Percentiles rank a stretch among this genome's conserved stretches.
These are phyloP conservation scores for Cotesia glomerata DNA, from an alignment of 1,140 invertebrate species.

Conservation along the genomic window DNA sequence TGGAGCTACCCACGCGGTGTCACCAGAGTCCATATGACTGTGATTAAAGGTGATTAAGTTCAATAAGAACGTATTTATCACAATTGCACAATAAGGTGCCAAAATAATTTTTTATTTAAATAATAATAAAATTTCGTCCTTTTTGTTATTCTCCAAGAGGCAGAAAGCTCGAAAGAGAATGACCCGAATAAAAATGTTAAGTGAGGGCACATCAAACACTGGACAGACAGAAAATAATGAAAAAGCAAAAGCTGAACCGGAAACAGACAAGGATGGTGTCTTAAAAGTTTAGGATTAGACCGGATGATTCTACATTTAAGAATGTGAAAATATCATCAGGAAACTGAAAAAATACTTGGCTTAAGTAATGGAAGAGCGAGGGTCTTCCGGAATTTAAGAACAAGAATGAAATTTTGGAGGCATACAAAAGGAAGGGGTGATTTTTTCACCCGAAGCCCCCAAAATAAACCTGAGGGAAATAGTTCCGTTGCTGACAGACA, in stretches of 20 bases:
- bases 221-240: neutral
- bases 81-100: slow-evolving; percentile 27
- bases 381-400: slow-evolving; percentile 36
- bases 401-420: slow-evolving; percentile 33
- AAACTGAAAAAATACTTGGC: slow-evolving; percentile 32
- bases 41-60: slow-evolving; percentile 1
- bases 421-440: slow-evolving; percentile 28
- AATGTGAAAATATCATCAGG: slow-evolving; percentile 29
- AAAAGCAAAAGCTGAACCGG: neutral
- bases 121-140: neutral
- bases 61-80: slow-evolving; percentile 24
- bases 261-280: neutral
- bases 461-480: slow-evolving; percentile 30
- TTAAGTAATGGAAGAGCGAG: slow-evolving; percentile 35
- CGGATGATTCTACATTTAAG: slow-evolving; percentile 19
- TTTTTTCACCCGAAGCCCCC: slow-evolving; percentile 29
- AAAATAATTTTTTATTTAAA: slow-evolving; percentile 3
- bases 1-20: slow-evolving; percentile 15
- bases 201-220: neutral
- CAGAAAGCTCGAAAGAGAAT: neutral
- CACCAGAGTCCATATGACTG: slow-evolving; percentile 24
- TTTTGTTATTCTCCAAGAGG: neutral
- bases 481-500: slow-evolving; percentile 13
- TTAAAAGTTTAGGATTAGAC: slow-evolving; percentile 16
- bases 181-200: neutral